A percentile compares a stretch with the other conserved stretches of the same genome.
phyloP scores from a whole-genome alignment of 2,797 vertebrate genomes.

The Darevskia nairensis region DNA sequence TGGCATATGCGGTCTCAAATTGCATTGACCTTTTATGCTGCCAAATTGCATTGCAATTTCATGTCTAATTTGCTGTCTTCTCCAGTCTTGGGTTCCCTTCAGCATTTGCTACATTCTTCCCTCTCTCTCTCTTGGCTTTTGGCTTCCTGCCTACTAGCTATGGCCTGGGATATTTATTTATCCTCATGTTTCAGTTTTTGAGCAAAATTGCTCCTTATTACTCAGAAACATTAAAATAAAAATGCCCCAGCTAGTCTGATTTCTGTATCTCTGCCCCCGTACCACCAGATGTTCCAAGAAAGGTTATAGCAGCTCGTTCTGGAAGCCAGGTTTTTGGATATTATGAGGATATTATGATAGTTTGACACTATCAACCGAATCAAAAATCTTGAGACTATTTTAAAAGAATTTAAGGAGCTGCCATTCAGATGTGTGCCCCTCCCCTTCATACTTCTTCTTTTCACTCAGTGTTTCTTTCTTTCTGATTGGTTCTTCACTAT shows the following conservation, averaged over 20 bases:
- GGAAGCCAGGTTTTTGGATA: neutral
- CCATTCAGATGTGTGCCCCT: neutral
- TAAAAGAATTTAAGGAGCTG: neutral
- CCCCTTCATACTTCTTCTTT: neutral
- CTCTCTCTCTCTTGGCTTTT: constrained; percentile 23
- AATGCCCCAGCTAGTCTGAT: neutral
- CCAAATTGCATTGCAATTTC: constrained; percentile 70
- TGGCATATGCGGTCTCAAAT: constrained; percentile 65
- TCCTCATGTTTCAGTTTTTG: constrained; percentile 32
- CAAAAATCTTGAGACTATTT: neutral
- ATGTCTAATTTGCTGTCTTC: constrained; percentile 68
- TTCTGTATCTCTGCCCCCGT: constrained; percentile 5
- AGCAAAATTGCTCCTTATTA: constrained; percentile 44
- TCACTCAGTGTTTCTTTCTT: neutral
- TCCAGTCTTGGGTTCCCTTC: constrained; percentile 58
- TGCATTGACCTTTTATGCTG: constrained; percentile 70
- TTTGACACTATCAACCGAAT: neutral
- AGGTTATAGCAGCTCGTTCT: neutral
- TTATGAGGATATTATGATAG: too few species aligned
- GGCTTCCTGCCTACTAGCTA: constrained; percentile 44
- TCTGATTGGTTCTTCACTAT: neutral
- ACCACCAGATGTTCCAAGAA: constrained; percentile 14
- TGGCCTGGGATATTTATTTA: neutral
- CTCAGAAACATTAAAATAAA: neutral
- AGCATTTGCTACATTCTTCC: constrained; percentile 39